Evolutionary conservation across 2,888 invertebrate species (phyloP), one percentile per base, ranked within the genome.

Genomic region (Lithosia quadra): DNA sequence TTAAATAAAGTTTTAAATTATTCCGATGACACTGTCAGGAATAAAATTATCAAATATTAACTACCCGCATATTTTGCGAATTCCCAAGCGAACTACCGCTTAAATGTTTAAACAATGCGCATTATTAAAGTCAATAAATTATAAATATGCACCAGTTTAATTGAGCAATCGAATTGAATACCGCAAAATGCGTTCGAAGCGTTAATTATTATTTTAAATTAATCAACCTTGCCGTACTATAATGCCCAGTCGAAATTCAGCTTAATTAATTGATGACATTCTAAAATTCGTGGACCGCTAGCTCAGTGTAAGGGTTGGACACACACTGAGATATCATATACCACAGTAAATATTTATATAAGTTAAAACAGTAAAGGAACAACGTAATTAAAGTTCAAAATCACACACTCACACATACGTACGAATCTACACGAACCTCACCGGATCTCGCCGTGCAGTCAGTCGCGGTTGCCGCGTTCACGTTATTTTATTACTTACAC

Each of bases 231-330:
- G 75, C 73, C 65, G 62, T 75, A 76, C 73, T 74, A 78, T 81
- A 79, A 76, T 77, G 24, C 67, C 69, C 71, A 63, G 60, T 71
- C 65, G 69, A 72, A 71, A 80, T 77, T 79, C 71, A 65, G 69
- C 72, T 79, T 80, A 83, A 86, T 86, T 83, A 85, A 85, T 86
- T 84, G 80, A 84, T 84, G 79, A 77, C 77, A 78, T 84, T 82
- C 83, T 84, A 84, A 84, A 83, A 86, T 85, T 80, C 76, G 84
- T 81, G 82, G 76, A 76, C 78, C 67, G 73, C 75, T 76, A 76
- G 76, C 69, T 69, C 21, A 18, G 21, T 28, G 59, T 64, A 53
- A 62, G 57, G 56, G 62, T 49, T 49, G 36, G 22, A 53, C 13
- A 55, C 28, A 68, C 24, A 65, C 24, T 39, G 21, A 55, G 65